These are phyloP conservation scores for Zaprionus africanus DNA, from an alignment of 1,140 invertebrate species.

Conservation along the genomic window DNA sequence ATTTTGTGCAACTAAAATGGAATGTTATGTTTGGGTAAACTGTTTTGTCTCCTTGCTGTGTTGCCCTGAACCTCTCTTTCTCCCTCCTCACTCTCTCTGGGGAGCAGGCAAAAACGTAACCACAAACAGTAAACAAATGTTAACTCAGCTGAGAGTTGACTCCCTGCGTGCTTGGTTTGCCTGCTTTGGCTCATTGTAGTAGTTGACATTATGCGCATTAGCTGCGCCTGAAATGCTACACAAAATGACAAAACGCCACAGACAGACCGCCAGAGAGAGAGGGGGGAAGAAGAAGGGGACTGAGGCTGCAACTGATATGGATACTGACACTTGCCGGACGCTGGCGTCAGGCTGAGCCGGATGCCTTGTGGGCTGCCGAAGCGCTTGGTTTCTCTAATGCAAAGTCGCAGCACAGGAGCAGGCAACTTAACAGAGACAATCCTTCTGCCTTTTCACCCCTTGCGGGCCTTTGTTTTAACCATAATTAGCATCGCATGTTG, in stretches of 20 bases:
- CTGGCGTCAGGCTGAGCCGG: conserved; percentile 38
- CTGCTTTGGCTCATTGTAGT: conserved; percentile 33
- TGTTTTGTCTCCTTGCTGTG: neutral
- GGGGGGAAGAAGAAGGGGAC: neutral
- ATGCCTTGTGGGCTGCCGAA: conserved; percentile 46
- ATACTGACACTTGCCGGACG: conserved; percentile 45
- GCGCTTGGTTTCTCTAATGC: conserved; percentile 53
- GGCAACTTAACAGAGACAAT: too few species aligned
- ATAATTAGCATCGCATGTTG: conserved; percentile 48
- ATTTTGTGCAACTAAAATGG: conserved; percentile 21
- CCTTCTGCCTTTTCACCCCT: conserved; percentile 2
- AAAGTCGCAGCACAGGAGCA: conserved; percentile 5
- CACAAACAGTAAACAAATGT: conserved; percentile 32
- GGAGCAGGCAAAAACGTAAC: neutral
- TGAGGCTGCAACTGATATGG: conserved; percentile 14
- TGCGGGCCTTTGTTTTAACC: conserved; percentile 12
- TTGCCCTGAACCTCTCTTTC: too few species aligned
- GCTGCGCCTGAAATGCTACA: conserved; percentile 63
- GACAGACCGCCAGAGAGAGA: neutral
- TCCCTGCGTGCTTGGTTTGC: conserved; percentile 26
- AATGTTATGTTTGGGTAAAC: conserved; percentile 1
- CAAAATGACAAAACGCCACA: conserved; percentile 13
- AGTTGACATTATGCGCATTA: conserved; percentile 74
- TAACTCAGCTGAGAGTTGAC: conserved; percentile 22
- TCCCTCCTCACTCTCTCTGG: neutral